Conservation (phyloP, 2,888 invertebrate genomes). For the Embidobia sp. region DNA sequence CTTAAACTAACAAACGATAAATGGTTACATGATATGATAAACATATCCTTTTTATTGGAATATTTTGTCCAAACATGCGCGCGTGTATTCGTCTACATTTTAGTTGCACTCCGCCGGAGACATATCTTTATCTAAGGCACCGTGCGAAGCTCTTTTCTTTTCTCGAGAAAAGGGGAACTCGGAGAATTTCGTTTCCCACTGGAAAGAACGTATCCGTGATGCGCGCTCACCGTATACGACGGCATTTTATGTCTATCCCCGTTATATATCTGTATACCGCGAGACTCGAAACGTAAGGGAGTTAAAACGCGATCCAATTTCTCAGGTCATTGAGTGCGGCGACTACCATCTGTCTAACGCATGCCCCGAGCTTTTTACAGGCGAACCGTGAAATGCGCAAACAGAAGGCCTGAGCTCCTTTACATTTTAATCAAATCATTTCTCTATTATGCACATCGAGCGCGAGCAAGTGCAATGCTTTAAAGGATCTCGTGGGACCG, state of each 20-base stretch:
- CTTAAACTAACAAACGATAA: too few relatives aligned
- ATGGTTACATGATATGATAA: background rate
- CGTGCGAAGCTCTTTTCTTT: constrained; percentile 37
- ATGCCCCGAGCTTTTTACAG: constrained; percentile 78
- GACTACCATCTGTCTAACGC: constrained; percentile 81
- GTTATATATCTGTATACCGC: constrained; percentile 67
- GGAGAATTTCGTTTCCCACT: constrained; percentile 35
- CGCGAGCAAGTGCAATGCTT: constrained; percentile 67
- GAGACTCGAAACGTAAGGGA: constrained; percentile 79
- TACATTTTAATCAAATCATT: constrained; percentile 82
- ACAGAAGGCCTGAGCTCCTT: constrained; percentile 80
- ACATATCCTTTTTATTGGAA: background rate
- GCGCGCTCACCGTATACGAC: constrained; percentile 46
- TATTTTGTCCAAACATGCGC: background rate
- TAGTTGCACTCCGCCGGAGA: constrained; percentile 10
- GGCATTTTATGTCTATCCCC: constrained; percentile 57
- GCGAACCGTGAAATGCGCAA: constrained; percentile 82
- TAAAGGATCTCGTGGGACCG: constrained; percentile 76
- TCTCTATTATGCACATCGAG: constrained; percentile 78
- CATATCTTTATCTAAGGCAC: constrained; percentile 47
- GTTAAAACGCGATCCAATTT: constrained; percentile 82
- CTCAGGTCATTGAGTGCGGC: constrained; percentile 82
- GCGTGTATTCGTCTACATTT: constrained; percentile 23
- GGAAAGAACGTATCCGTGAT: constrained; percentile 49
- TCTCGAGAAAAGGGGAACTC: constrained; percentile 13